Evolutionary conservation across 2,797 vertebrate species (phyloP).

Genomic region (Lacerta viridis): DNA sequence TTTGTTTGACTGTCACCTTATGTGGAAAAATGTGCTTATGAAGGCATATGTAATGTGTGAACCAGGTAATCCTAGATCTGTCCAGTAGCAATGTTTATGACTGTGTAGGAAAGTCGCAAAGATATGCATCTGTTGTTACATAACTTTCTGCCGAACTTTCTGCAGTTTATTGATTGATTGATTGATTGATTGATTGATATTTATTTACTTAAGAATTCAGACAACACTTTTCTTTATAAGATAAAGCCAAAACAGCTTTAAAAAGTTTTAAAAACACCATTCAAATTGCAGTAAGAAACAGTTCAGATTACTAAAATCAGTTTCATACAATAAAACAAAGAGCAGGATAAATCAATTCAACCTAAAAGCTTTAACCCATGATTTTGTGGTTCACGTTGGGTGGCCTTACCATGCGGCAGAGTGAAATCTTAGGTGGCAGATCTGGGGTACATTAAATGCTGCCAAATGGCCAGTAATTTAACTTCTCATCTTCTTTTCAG

Average conservation of each 20-base stretch:
- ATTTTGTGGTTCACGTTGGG: not conserved
- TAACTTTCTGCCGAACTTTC: not conserved
- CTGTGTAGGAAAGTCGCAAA: not conserved
- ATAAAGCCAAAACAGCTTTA: not conserved
- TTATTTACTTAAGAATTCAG: not conserved
- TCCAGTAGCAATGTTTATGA: not conserved
- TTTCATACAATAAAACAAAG: too few relatives aligned
- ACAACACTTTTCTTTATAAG: not conserved
- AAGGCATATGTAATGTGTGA: not conserved
- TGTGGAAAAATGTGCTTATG: not conserved
- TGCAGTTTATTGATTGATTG: not conserved
- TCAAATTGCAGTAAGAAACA: too few relatives aligned
- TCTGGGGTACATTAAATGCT: not conserved
- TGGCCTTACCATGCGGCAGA: not conserved
- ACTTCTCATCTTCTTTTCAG: not conserved
- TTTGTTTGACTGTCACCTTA: not conserved
- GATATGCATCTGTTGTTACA: not conserved
- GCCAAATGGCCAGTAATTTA: not conserved
- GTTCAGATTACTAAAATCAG: too few relatives aligned
- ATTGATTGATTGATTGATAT: not conserved
- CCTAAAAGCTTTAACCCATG: not conserved
- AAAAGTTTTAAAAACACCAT: not conserved
- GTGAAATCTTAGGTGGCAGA: not conserved
- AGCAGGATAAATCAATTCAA: too few relatives aligned
- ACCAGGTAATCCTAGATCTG: not conserved